Evolutionary conservation across 2,888 invertebrate genomes (phyloP).

Genomic region (Platycheirus rosarum): DNA sequence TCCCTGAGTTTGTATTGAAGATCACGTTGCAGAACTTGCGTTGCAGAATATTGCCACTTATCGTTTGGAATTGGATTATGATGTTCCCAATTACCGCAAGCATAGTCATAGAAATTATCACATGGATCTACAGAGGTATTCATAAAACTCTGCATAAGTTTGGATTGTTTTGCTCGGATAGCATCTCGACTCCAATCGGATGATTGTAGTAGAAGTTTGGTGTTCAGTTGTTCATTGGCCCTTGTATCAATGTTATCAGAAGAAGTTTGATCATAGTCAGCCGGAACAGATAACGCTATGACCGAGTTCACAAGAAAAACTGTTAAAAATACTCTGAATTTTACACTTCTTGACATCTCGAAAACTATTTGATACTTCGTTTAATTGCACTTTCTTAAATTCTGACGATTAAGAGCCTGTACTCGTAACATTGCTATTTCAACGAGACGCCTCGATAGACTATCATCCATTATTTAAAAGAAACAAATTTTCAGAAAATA

Average conservation of each 20-base stretch:
- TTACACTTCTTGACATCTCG: slow-evolving; percentile 11
- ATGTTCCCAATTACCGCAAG: slow-evolving; percentile 71
- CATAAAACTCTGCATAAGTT: slow-evolving; percentile 56
- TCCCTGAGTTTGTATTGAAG: slow-evolving; percentile 25
- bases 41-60: slow-evolving; percentile 35
- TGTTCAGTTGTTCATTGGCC: no score
- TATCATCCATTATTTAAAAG: no score
- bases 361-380: no score
- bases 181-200: slow-evolving; percentile 13
- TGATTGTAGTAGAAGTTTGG: neutral
- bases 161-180: slow-evolving; percentile 34
- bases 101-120: slow-evolving; percentile 70
- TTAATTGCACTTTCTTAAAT: no score
- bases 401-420: no score
- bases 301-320: neutral
- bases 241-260: neutral
- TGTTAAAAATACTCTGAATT: slow-evolving; percentile 6
- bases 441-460: no score
- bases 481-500: no score
- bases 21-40: slow-evolving; percentile 21
- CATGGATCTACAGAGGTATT: slow-evolving; percentile 64
- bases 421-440: no score
- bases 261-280: neutral
- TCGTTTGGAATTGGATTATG: slow-evolving; percentile 65
- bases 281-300: neutral